Conservation (phyloP, 2,888 invertebrate genomes). For the Busseola fusca region DNA sequence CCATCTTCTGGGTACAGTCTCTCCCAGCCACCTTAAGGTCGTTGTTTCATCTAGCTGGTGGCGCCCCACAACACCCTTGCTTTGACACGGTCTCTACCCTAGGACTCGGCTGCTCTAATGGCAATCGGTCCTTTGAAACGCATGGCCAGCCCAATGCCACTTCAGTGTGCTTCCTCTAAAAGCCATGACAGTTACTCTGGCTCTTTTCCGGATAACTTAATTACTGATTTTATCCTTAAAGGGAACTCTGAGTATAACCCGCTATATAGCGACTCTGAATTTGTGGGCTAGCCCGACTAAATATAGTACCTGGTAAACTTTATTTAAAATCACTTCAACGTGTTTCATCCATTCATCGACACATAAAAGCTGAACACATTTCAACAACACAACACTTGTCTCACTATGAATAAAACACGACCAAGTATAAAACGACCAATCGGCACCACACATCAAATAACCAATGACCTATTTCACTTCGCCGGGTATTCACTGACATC, state of each 20-base stretch:
- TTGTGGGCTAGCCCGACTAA: background rate
- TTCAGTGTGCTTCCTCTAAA: background rate
- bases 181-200: background rate
- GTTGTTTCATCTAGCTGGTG: background rate
- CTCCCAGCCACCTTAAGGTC: background rate
- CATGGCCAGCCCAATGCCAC: too few species aligned
- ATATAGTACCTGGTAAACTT: background rate
- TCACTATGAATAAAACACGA: slow-evolving; percentile 39
- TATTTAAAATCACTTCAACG: background rate
- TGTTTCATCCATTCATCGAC: background rate
- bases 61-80: background rate
- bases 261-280: background rate
- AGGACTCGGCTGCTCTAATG: background rate
- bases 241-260: background rate
- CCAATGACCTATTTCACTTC: slow-evolving; percentile 59
- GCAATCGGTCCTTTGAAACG: background rate
- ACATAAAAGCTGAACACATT: background rate
- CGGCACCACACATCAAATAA: slow-evolving; percentile 43
- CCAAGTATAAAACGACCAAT: slow-evolving; percentile 36
- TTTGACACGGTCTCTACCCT: background rate
- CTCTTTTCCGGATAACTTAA: background rate
- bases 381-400: slow-evolving; percentile 31
- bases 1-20: background rate
- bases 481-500: slow-evolving; percentile 61
- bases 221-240: background rate